Evolutionary conservation across 2,113 vertebrate genomes (phyloP), one percentile per base, ranked within the genome.

Genomic region (Mustela nigripes): DNA sequence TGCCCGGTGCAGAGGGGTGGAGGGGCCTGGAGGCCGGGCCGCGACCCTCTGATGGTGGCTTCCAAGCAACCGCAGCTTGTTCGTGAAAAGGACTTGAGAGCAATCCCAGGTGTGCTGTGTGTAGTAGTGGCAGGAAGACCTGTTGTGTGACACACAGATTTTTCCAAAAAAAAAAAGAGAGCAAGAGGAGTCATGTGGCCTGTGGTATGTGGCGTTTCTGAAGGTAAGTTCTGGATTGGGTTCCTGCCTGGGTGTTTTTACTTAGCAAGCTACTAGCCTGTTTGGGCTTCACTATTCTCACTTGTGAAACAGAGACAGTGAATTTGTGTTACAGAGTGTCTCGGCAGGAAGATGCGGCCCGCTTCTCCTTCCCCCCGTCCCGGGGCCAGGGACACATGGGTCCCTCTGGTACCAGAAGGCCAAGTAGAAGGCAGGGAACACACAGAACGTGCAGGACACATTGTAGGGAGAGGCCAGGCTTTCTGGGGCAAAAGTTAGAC

Each of bases 1-100:
- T n/a, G 18, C 31, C 31, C 11, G 2, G 31, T 31, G 63, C 5
- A 5, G 4, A 19, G 4, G 42, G 62, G 12, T 2, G 5, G 2
- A 19, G 45, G 26, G 28, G 28, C 74, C 76, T 1, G 45, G 26
- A 11, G 16, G 16, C 39, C 24, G 0, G 9, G 63, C 63, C 67
- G 19, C 85, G 45, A 18, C 33, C 21, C 21, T 33, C 15, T 50
- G 62, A 42, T 42, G 7, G 9, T 31, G 14, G n/a, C 58, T 58
- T 9, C 11, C 36, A 89, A 42, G 53, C 24, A 60, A 28, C 56
- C 15, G 8, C 31, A 53, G 87, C 36, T 45, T 26, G 21, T 74
- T 74, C 4, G 7, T 42, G 48, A 8, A n/a, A 7, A 58, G 53
- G n/a, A 82, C 21, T 36, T 3, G 4, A 26, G 21, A 26, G 18